Conservation (phyloP, 2,797 vertebrate genomes). For the Amazona finschi region DNA sequence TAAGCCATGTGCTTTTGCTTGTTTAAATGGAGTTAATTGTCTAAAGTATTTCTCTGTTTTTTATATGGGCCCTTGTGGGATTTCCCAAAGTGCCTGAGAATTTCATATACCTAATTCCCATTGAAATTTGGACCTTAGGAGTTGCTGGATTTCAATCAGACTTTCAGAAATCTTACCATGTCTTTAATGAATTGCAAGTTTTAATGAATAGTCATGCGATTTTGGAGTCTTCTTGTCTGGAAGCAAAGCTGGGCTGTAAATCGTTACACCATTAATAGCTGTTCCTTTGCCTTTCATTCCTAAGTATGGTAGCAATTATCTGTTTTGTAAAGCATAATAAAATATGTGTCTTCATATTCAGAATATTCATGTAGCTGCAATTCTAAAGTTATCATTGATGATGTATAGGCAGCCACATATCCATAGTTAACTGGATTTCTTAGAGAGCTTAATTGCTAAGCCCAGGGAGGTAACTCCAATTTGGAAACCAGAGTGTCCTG, state of each 20-base stretch:
- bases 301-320: conserved; percentile 56
- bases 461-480: neutral
- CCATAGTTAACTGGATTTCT: neutral
- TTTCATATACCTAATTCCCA: neutral
- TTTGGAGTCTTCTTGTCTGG: conserved; percentile 55
- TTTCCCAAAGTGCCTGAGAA: neutral
- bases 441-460: neutral
- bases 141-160: neutral
- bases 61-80: accelerated
- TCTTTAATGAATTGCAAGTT: conserved; percentile 40
- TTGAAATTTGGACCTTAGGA: neutral
- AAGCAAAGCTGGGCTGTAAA: conserved; percentile 46
- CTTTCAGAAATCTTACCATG: conserved; percentile 17
- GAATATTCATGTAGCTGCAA: conserved; percentile 4
- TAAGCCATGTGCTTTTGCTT: neutral
- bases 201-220: conserved; percentile 17
- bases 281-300: conserved; percentile 39
- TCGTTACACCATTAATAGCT: conserved; percentile 60
- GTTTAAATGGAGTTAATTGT: neutral
- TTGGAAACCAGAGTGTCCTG: neutral
- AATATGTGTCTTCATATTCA: conserved; percentile 31
- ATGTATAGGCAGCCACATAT: neutral
- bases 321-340: conserved; percentile 48
- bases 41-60: neutral
- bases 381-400: conserved; percentile 14